A percentile compares a stretch with the other conserved stretches of the same genome.
Conservation (phyloP, 1,140 invertebrate genomes). For the Hypothenemus hampei region DNA sequence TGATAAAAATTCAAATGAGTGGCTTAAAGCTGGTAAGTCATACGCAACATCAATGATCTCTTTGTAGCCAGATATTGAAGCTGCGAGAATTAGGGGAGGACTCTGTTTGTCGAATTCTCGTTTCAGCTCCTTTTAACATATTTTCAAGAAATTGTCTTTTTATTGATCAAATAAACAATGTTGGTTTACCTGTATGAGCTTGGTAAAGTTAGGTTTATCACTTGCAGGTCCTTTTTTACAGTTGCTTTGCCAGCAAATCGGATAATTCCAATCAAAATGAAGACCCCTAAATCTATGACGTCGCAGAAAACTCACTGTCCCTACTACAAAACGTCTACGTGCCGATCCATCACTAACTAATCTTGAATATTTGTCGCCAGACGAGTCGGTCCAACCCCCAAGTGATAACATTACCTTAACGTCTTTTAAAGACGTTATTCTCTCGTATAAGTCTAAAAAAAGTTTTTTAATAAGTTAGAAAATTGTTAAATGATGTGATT, state of each 20-base stretch:
- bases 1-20: slow-evolving; percentile 74
- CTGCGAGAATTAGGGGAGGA: slow-evolving; percentile 67
- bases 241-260: slow-evolving; percentile 86
- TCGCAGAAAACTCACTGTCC: slow-evolving; percentile 63
- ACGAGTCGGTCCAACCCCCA: slow-evolving; percentile 68
- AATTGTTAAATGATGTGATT: neutral
- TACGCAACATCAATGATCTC: slow-evolving; percentile 83
- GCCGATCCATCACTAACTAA: slow-evolving; percentile 60
- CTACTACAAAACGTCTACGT: slow-evolving; percentile 64
- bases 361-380: slow-evolving; percentile 73
- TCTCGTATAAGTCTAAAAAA: slow-evolving; percentile 53
- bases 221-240: slow-evolving; percentile 71
- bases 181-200: slow-evolving; percentile 64
- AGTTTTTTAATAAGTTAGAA: neutral
- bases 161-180: neutral
- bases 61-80: slow-evolving; percentile 82
- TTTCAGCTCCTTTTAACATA: slow-evolving; percentile 61
- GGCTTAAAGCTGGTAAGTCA: slow-evolving; percentile 63
- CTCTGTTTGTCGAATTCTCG: slow-evolving; percentile 64
- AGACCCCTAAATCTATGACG: slow-evolving; percentile 74
- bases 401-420: slow-evolving; percentile 66
- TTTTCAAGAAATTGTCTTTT: slow-evolving; percentile 2
- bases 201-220: slow-evolving; percentile 73
- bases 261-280: slow-evolving; percentile 89
- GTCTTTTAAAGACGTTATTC: slow-evolving; percentile 54